phyloP scores from a whole-genome alignment of 2,888 invertebrate genomes.

The Dorcus parallelipipedus region DNA sequence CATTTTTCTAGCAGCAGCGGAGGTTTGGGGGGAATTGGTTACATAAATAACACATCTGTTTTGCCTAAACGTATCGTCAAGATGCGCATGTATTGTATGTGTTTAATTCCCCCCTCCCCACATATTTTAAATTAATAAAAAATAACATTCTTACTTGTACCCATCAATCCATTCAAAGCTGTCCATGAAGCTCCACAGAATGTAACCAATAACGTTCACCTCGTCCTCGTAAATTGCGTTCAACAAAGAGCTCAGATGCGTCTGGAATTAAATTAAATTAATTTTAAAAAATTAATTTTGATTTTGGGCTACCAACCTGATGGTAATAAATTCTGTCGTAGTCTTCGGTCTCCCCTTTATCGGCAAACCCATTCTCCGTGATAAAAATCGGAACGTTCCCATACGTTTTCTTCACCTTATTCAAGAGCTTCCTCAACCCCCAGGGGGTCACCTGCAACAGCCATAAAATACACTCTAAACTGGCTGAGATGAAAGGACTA shows the following conservation, averaged over 20 bases:
- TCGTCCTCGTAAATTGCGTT: conserved; percentile 9
- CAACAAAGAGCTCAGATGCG: conserved; percentile 8
- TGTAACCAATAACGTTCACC: conserved; percentile 13
- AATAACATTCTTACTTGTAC: conserved; percentile 3
- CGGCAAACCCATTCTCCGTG: conserved; percentile 17
- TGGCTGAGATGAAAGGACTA: not conserved
- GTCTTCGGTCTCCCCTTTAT: conserved; percentile 13
- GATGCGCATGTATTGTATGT: no score
- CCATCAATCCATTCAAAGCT: conserved; percentile 15
- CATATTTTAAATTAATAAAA: no score
- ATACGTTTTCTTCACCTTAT: conserved; percentile 7
- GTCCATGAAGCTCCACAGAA: conserved; percentile 12
- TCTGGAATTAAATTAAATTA: not conserved
- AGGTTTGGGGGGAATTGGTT: no score
- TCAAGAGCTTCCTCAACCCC: conserved; percentile 11
- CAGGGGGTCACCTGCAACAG: conserved; percentile 11
- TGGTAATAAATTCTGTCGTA: conserved; percentile 14
- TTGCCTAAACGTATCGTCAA: no score
- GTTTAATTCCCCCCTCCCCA: no score
- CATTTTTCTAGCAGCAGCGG: no score
- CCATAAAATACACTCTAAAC: no score
- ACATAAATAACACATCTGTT: no score
- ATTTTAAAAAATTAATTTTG: no score
- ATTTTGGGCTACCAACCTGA: conserved; percentile 6
- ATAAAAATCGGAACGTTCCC: conserved; percentile 12